These are phyloP conservation scores for Littorina saxatilis DNA, from an alignment of 1,140 invertebrate species.

Conservation along the genomic window DNA sequence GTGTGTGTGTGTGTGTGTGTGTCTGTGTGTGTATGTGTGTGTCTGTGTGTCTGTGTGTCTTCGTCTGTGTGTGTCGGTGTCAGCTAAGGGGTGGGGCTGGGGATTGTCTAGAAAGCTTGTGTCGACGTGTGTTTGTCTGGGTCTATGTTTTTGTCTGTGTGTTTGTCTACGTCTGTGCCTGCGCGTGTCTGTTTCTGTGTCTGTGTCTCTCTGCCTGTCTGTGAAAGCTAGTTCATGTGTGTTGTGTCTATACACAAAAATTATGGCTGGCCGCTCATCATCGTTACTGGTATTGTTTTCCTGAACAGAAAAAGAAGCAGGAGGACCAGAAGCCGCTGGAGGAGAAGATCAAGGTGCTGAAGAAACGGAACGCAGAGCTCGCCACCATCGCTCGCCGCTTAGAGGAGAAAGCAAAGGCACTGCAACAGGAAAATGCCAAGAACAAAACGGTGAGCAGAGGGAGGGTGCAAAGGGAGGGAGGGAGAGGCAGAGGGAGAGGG, in stretches of 20 bases:
- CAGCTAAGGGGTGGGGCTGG: too few species aligned
- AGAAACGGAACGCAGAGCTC: slow-evolving; percentile 76
- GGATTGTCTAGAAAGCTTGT: too few species aligned
- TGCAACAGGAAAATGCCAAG: slow-evolving; percentile 72
- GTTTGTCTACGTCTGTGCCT: neutral
- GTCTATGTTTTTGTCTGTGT: neutral
- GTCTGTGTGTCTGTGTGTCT: neutral
- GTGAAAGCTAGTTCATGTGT: too few species aligned
- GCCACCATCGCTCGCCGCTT: slow-evolving; percentile 75
- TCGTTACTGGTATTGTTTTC: too few species aligned
- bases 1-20: too few species aligned
- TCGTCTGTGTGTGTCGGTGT: neutral
- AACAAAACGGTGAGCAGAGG: slow-evolving; percentile 46
- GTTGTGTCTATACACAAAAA: too few species aligned
- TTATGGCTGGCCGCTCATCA: too few species aligned
- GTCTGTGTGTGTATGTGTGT: too few species aligned
- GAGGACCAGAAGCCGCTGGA: slow-evolving; percentile 74
- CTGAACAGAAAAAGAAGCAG: slow-evolving; percentile 71
- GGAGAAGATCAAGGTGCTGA: slow-evolving; percentile 75
- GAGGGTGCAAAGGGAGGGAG: neutral
- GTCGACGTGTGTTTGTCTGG: neutral
- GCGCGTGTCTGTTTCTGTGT: neutral
- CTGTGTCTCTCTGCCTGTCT: neutral
- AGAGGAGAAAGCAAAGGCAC: slow-evolving; percentile 76
- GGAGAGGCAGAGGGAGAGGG: neutral